Evolutionary conservation across 2,888 invertebrate genomes (phyloP), one percentile per base, ranked within the genome.

Genomic region (Melinaea menophilus): DNA sequence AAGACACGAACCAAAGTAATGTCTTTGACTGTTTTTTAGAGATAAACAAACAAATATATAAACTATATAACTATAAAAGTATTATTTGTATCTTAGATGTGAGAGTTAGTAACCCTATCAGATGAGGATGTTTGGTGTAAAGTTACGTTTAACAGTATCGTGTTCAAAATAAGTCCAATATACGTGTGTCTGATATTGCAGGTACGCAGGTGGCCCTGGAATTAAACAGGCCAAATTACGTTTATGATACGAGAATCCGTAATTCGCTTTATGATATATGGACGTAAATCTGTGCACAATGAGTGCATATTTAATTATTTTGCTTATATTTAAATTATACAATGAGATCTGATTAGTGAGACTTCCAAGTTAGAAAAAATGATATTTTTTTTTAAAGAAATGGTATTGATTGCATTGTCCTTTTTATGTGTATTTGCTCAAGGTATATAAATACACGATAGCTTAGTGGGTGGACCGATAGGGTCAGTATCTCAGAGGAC

Each of bases 81-180:
- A 31, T 7, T 51, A 31, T 31, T 51, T 31, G 9, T 22, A 51
- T 51, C 7, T 11, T 51, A 51, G 51, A 51, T 31, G 31, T 31
- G 51, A 31, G 51, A 31, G 4, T 5, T 61, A 64, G 45, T 51
- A 68, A 64, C 69, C 72, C 67, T 71, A 66, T 75, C 78, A 73
- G 74, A 65, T 74, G 78, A 78, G 76, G 76, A 79, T 82, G 82
- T 81, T 84, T 80, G 81, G 82, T 82, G 86, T 88, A 88, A 88
- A 86, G 85, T 84, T 85, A 85, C 80, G 81, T 81, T 84, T 84
- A 86, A 84, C 82, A 80, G 80, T 82, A 77, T 81, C 74, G 76
- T 76, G 79, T 78, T 77, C 81, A 74, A 84, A 87, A 88, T 86
- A 87, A 85, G 83, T 84, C 83, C 78, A 78, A 79, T 83, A 80